Conservation (phyloP, 2,797 vertebrate species). For the Betta splendens region DNA sequence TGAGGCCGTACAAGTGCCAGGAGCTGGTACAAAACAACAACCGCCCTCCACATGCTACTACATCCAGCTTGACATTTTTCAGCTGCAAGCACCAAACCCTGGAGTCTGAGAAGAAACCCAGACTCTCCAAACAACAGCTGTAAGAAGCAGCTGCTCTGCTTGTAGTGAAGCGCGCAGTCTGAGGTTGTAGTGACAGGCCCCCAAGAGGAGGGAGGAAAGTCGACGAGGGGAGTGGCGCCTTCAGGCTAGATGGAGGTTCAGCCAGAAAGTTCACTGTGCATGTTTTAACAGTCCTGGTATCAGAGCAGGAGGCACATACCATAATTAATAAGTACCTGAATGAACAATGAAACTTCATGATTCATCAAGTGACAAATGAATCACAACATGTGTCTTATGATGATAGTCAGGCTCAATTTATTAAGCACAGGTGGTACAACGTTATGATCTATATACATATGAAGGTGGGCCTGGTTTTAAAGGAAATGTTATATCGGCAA, state of each 20-base stretch:
- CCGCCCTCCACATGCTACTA: constrained; percentile 64
- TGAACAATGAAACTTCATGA: not conserved
- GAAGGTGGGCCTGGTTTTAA: constrained; percentile 12
- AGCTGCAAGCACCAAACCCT: not conserved
- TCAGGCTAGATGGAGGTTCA: constrained; percentile 52
- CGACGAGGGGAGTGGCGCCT: constrained; percentile 70
- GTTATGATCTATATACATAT: constrained; percentile 48
- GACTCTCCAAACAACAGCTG: not conserved
- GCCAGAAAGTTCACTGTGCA: not conserved
- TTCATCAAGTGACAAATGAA: not conserved
- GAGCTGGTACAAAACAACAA: constrained; percentile 46
- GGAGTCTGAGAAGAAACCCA: not conserved
- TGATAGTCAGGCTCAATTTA: constrained; percentile 36
- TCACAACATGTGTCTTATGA: not conserved
- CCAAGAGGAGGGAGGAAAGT: constrained; percentile 8
- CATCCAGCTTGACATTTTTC: constrained; percentile 4
- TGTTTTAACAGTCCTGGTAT: constrained; percentile 25
- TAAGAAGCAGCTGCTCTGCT: no score
- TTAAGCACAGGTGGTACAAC: constrained; percentile 29
- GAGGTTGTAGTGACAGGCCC: constrained; percentile 11
- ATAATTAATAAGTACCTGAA: no score
- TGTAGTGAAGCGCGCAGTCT: not conserved
- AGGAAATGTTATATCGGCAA: constrained; percentile 5
- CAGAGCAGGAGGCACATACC: not conserved
- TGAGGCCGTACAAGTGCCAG: constrained; percentile 1